Evolutionary conservation across 2,888 invertebrate genomes (phyloP).

Genomic region (Carpatolechia fugitivella): DNA sequence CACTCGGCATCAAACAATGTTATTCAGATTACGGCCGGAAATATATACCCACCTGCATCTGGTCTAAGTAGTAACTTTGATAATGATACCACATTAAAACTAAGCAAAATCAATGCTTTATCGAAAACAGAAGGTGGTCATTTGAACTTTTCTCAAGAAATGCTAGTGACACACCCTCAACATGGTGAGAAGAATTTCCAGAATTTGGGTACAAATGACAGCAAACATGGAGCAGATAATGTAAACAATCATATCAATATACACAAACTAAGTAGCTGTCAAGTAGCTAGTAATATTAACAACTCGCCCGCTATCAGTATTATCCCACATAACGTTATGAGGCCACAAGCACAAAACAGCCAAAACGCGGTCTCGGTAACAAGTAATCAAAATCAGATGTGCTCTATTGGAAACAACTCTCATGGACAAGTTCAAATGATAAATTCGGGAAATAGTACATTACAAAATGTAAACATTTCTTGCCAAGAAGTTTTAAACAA

Average conservation of each 20-base stretch:
- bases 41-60: constrained; percentile 66
- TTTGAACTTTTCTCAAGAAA: constrained; percentile 71
- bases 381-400: constrained; percentile 68
- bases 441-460: constrained; percentile 62
- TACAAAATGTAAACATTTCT: constrained; percentile 65
- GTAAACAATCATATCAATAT: constrained; percentile 60
- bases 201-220: constrained; percentile 63
- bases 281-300: constrained; percentile 58
- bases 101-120: constrained; percentile 70
- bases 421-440: constrained; percentile 66
- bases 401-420: constrained; percentile 51
- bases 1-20: constrained; percentile 67
- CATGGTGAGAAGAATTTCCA: constrained; percentile 68
- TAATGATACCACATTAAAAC: constrained; percentile 67
- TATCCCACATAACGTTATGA: constrained; percentile 65
- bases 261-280: constrained; percentile 69
- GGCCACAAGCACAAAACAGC: constrained; percentile 58
- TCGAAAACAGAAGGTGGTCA: constrained; percentile 72
- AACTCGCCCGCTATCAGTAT: constrained; percentile 66
- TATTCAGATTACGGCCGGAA: constrained; percentile 71
- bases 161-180: constrained; percentile 71
- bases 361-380: constrained; percentile 56
- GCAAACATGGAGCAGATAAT: constrained; percentile 54
- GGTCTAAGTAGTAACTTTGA: constrained; percentile 65
- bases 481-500: constrained; percentile 65